Evolutionary conservation across 2,113 vertebrate species (phyloP).

Genomic region (Callipepla squamata): DNA sequence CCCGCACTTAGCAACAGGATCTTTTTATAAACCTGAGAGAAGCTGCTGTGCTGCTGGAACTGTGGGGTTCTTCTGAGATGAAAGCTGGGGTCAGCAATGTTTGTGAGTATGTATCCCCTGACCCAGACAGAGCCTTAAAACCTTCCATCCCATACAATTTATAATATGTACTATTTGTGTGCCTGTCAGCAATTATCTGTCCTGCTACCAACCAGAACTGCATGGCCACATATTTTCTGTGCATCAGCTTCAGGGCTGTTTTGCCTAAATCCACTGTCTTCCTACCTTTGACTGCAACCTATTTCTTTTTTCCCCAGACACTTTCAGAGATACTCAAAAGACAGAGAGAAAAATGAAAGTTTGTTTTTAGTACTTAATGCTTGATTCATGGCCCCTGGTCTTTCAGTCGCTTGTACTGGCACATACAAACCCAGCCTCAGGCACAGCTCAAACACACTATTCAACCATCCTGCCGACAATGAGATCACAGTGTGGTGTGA

Average conservation of each 20-base stretch:
- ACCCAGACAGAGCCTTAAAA: background rate
- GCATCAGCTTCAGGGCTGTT: background rate
- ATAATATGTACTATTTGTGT: background rate
- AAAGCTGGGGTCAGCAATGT: background rate
- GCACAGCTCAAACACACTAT: background rate
- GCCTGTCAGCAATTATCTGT: background rate
- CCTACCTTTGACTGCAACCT: background rate
- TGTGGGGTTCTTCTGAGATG: background rate
- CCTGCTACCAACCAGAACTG: background rate
- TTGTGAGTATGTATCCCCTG: background rate
- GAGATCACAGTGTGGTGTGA: background rate
- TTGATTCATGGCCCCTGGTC: background rate
- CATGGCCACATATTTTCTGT: background rate
- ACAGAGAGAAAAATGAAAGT: background rate
- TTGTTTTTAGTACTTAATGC: conserved; percentile 10
- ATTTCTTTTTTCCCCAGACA: background rate
- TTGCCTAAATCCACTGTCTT: background rate
- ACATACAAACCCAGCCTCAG: background rate
- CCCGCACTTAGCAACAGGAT: conserved; percentile 50
- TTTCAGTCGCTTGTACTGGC: background rate
- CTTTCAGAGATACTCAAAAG: background rate
- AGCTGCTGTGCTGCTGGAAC: background rate
- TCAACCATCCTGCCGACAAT: background rate
- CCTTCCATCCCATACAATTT: background rate
- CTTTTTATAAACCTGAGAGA: background rate